Evolutionary conservation across 1,140 invertebrate species (phyloP).

Genomic region (Leptinotarsa texana): DNA sequence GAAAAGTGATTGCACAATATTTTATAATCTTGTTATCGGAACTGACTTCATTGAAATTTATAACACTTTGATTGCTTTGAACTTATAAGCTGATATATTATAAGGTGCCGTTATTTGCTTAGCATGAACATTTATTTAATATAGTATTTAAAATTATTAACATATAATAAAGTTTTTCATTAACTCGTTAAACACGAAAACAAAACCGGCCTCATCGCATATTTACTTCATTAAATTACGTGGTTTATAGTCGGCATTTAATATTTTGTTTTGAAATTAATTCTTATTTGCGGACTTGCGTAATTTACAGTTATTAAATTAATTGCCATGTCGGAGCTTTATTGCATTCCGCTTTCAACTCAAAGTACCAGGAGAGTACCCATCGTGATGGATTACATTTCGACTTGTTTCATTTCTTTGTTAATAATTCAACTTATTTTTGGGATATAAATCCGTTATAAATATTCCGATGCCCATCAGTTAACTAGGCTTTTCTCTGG

Average conservation of each 20-base stretch:
- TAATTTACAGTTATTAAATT: constrained; percentile 17
- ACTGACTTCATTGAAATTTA: background rate
- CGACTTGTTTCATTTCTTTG: too few relatives aligned
- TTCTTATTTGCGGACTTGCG: constrained; percentile 17
- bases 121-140: constrained; percentile 18
- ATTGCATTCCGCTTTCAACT: background rate
- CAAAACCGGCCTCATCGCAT: constrained; percentile 32
- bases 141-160: constrained; percentile 23
- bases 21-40: too few relatives aligned
- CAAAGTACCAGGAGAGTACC: too few relatives aligned
- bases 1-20: too few relatives aligned
- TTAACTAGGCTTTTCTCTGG: too few relatives aligned
- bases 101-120: constrained; percentile 20
- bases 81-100: constrained; percentile 17
- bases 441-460: too few relatives aligned
- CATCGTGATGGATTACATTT: too few relatives aligned
- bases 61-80: background rate
- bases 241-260: constrained; percentile 1
- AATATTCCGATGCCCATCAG: too few relatives aligned
- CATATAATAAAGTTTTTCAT: constrained; percentile 26
- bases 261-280: constrained; percentile 21
- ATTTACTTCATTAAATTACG: constrained; percentile 28
- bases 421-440: too few relatives aligned
- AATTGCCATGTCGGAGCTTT: constrained; percentile 5
- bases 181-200: constrained; percentile 32